Base-by-base conservation (phyloP, 2,888 invertebrate genomes). In the Athalia cordata region DNA sequence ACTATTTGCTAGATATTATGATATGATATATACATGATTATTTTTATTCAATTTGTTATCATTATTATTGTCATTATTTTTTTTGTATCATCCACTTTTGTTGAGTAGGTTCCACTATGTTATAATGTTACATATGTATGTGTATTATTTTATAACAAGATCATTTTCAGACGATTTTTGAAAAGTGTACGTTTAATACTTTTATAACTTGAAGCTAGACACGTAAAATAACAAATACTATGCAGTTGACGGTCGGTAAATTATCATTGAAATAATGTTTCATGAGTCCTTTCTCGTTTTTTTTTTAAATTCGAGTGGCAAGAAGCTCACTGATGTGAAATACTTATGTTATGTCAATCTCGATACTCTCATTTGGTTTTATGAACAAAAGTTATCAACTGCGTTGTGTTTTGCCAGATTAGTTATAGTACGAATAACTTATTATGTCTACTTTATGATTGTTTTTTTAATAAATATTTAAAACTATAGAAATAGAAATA, bases 401-500 rank as follows among this genome's bases (percentile, higher is more conserved):
- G 72, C 72, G 59, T 11, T 72, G 59, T 72, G 72, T 59, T 57
- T 57, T 72, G 59, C 57, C n/a, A n/a, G 7, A 72, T 45, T 68
- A 49, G n/a, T 29, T 8, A 11, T 72, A 72, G 72, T 72, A n/a
- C 47, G 13, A 29, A 47, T 59, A 57, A 70, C 61, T 43, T 9
- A 43, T 55, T 68, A 55, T 15, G 11, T n/a, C 29, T 45, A 43
- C 5, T 45, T 45, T 5, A 65, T 65, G 64, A 47, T 59, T 59
- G 59, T 72, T 72, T 72, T 72, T 47, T 47, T 29, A 29, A 29
- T 29, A 29, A 29, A 47, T 47, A 59, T 59, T 72, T 59, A 13
- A 72, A 72, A 72, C 52, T 13, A 57, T 72, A 72, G 72, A 59
- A 45, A 59, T 72, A 72, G 72, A 57, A 47, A n/a, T 72, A 72